These are phyloP conservation scores for Zonotrichia leucophrys DNA, from an alignment of 2,113 vertebrate species.

Conservation along the genomic window DNA sequence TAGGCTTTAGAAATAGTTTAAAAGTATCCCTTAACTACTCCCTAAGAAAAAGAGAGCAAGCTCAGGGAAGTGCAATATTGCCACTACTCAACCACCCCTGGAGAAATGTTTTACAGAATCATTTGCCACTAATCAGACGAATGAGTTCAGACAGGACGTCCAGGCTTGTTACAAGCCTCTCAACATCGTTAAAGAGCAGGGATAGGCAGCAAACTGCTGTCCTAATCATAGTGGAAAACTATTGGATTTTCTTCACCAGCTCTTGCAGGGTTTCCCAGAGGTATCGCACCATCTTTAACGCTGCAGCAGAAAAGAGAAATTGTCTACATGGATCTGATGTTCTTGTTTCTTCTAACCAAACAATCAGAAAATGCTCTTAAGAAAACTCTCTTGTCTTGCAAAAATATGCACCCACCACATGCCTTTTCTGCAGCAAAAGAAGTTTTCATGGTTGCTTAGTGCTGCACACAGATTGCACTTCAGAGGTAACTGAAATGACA, in stretches of 20 bases:
- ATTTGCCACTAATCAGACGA: not conserved
- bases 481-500: not conserved
- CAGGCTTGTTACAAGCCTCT: not conserved
- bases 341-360: not conserved
- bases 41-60: not conserved
- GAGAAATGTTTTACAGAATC: not conserved
- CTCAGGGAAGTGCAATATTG: not conserved
- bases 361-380: not conserved
- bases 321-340: rapidly evolving
- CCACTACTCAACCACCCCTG: not conserved
- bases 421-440: not conserved
- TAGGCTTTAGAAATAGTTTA: not conserved
- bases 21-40: not conserved
- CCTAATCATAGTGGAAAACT: not conserved
- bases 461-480: not conserved
- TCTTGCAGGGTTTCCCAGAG: not conserved
- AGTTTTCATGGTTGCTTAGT: not conserved
- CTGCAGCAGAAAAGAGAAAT: not conserved
- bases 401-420: not conserved
- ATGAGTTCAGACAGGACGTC: not conserved
- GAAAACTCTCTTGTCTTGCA: not conserved
- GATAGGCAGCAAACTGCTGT: not conserved
- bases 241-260: not conserved
- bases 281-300: not conserved
- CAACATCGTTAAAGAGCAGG: not conserved